These are phyloP conservation scores for Ormyrus labotus DNA, from an alignment of 2,888 invertebrate species.

Conservation along the genomic window DNA sequence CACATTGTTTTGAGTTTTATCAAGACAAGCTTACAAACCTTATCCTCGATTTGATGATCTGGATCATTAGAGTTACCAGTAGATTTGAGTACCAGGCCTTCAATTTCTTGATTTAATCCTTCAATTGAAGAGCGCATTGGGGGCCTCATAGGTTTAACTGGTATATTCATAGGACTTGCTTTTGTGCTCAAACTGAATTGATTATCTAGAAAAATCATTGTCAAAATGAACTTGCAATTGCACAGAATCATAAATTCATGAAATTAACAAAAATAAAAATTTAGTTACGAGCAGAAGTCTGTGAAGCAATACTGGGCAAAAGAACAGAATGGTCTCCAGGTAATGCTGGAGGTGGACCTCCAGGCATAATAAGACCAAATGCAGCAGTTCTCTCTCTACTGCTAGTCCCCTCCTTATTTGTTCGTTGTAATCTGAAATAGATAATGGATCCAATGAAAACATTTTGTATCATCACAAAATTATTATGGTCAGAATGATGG, in stretches of 20 bases:
- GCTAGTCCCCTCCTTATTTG: constrained; percentile 78
- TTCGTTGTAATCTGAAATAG: constrained; percentile 78
- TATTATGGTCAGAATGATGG: not conserved
- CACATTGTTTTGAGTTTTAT: not conserved
- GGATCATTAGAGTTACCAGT: constrained; percentile 71
- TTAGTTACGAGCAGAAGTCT: constrained; percentile 74
- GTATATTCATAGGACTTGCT: constrained; percentile 79
- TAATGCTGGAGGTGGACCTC: constrained; percentile 76
- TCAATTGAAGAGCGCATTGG: constrained; percentile 90
- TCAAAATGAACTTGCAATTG: not conserved
- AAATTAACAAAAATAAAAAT: constrained; percentile 57
- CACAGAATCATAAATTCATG: not conserved
- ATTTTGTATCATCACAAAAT: not conserved
- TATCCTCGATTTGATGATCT: constrained; percentile 78
- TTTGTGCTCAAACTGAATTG: constrained; percentile 75
- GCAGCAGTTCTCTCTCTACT: constrained; percentile 75
- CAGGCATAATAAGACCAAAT: constrained; percentile 74
- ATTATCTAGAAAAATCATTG: constrained; percentile 65
- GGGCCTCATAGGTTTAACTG: constrained; percentile 79
- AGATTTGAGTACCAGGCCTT: constrained; percentile 83
- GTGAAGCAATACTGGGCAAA: constrained; percentile 77
- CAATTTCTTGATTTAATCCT: constrained; percentile 91
- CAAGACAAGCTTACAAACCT: constrained; percentile 74
- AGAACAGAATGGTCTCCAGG: constrained; percentile 78
- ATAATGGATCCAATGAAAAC: not conserved